A percentile compares a stretch with the other conserved stretches of the same genome.
These are phyloP conservation scores for Catostomus latipinnis DNA, from an alignment of 2,797 vertebrate species.

Conservation along the genomic window DNA sequence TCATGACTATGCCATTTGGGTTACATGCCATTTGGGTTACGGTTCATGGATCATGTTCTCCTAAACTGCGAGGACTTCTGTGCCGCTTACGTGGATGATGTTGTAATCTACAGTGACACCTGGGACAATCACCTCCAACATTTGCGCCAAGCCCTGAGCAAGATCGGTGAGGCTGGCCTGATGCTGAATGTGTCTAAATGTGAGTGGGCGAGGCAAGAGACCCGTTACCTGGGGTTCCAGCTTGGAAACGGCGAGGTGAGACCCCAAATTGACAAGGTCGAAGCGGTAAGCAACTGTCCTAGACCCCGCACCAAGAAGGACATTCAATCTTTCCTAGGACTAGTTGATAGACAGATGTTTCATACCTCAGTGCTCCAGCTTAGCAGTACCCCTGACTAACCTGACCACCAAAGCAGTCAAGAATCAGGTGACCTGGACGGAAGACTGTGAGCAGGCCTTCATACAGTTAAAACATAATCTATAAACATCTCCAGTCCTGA, in stretches of 20 bases:
- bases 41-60: neutral
- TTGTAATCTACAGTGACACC: neutral
- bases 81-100: neutral
- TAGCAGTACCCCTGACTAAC: neutral
- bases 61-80: neutral
- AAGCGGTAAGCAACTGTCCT: neutral
- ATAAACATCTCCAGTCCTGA: neutral
- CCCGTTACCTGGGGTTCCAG: too few relatives aligned
- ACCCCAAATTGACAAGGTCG: neutral
- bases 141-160: neutral
- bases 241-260: too few relatives aligned
- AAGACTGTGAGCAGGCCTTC: neutral
- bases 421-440: neutral
- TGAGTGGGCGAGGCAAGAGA: neutral
- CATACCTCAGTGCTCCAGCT: neutral
- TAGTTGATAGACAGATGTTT: neutral
- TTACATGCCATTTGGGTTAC: neutral
- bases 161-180: neutral
- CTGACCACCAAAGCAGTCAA: neutral
- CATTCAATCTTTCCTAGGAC: too few relatives aligned
- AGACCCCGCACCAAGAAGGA: neutral
- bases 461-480: neutral
- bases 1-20: neutral
- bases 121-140: neutral
- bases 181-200: neutral